Conservation (phyloP, 2,113 vertebrate genomes). For the Holacanthus passer region DNA sequence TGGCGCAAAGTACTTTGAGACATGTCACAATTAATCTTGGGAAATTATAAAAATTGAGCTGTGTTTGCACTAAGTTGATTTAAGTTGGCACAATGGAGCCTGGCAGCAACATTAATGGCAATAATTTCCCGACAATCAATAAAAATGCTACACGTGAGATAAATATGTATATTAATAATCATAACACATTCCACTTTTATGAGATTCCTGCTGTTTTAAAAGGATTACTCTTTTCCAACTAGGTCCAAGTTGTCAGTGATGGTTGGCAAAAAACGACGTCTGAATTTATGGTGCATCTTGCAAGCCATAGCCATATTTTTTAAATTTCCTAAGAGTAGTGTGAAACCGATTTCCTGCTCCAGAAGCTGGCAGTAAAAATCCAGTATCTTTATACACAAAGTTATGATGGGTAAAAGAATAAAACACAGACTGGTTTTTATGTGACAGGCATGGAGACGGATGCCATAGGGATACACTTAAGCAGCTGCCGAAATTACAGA, state of each 20-base stretch:
- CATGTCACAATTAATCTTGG: constrained; percentile 60
- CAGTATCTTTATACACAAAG: constrained; percentile 37
- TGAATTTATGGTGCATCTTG: constrained; percentile 56
- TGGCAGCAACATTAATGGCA: constrained; percentile 42
- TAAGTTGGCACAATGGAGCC: constrained; percentile 35
- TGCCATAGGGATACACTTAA: constrained; percentile 26
- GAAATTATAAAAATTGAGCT: constrained; percentile 57
- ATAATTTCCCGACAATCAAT: constrained; percentile 52
- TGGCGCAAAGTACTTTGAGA: constrained; percentile 58
- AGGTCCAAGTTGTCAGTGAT: constrained; percentile 54
- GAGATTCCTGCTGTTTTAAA: constrained; percentile 32
- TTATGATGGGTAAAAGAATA: constrained; percentile 50
- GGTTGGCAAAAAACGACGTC: constrained; percentile 53
- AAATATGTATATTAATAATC: constrained; percentile 43
- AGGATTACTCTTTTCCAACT: constrained; percentile 48
- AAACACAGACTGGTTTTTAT: constrained; percentile 63
- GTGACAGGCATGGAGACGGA: constrained; percentile 41
- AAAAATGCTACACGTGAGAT: constrained; percentile 38
- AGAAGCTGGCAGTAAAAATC: constrained; percentile 66
- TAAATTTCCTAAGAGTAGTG: constrained; percentile 58
- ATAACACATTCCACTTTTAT: constrained; percentile 46
- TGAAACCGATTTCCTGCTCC: constrained; percentile 64
- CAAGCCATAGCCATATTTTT: constrained; percentile 65
- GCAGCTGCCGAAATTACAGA: constrained; percentile 44
- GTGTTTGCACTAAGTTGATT: constrained; percentile 58